Evolutionary conservation across 2,113 vertebrate genomes (phyloP), one percentile per base, ranked within the genome.

Genomic region (Penelope pileata): DNA sequence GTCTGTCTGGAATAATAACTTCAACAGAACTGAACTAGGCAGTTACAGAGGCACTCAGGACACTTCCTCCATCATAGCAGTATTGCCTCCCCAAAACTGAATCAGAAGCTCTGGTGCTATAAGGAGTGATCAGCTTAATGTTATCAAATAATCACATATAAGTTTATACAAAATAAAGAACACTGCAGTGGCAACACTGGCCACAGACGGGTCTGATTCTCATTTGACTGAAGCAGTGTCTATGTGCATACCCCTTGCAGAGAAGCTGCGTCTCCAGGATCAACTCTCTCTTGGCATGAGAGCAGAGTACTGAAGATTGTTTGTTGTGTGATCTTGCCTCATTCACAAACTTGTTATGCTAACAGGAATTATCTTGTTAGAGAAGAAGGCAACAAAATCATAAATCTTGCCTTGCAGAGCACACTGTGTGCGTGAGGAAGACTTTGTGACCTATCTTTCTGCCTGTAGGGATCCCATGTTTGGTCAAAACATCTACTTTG

Each of bases 401-500:
- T 95, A 86, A 91, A 93, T 96, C 93, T 86, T 80, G 58, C 40
- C 58, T 91, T 91, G 51, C 12, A 83, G 66, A 85, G 27, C 62
- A 90, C 74, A 19, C 34, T 75, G 66, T 5, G 1, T 82, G 60
- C 30, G 59, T 60, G 32, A 70, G 22, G n/a, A 93, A 93, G 64
- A 58, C 16, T 75, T 40, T 30, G 60, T 82, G 58, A 93, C 47
- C 76, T 86, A 50, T 62, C 26, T 51, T 70, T 81, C 56, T 92
- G 64, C 89, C 81, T 45, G 48, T 60, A 62, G 62, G 73, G 53
- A 84, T 88, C 51, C 83, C 80, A 77, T 75, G 50, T 90, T 95
- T 90, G 90, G 75, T 93, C 80, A 95, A 95, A 96, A 91, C 36
- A 94, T 69, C 32, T 38, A 30, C 60, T 92, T 7, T 11, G 76